These are phyloP conservation scores for Drepana arcuata DNA, from an alignment of 1,140 invertebrate genomes.

Conservation along the genomic window DNA sequence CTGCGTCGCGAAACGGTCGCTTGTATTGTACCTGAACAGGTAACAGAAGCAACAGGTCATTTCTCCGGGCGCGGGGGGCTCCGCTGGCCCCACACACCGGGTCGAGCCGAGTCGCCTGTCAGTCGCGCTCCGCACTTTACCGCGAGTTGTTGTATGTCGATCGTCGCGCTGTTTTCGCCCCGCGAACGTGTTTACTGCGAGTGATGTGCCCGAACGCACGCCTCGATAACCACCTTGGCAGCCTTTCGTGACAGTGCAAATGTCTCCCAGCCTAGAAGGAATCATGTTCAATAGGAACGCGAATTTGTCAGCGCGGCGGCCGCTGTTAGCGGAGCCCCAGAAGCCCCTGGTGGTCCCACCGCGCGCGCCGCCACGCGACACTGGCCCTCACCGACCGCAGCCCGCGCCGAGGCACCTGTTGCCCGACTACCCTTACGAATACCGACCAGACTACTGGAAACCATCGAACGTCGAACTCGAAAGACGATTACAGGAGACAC, in stretches of 20 bases:
- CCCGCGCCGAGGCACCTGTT: conserved; percentile 39
- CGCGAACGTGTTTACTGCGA: no score
- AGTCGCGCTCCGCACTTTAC: conserved; percentile 28
- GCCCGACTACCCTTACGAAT: conserved; percentile 36
- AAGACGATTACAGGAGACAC: conserved; percentile 51
- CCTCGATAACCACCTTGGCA: conserved; percentile 29
- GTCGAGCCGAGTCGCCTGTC: conserved; percentile 14
- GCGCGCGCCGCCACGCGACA: conserved; percentile 55
- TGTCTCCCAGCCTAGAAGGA: conserved; percentile 65
- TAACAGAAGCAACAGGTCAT: conserved; percentile 65
- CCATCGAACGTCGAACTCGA: conserved; percentile 66
- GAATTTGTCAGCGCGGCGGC: conserved; percentile 62
- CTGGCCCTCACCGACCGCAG: conserved; percentile 40
- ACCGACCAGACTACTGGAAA: conserved; percentile 55
- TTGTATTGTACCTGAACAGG: conserved; percentile 56
- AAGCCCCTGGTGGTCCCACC: conserved; percentile 57
- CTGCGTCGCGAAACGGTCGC: conserved; percentile 48
- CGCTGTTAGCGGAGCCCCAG: conserved; percentile 60
- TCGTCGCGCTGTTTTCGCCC: conserved; percentile 24
- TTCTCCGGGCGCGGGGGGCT: conserved; percentile 46
- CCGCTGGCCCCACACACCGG: conserved; percentile 23
- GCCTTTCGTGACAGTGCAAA: conserved; percentile 55
- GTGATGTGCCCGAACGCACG: conserved; percentile 62
- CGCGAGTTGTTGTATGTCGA: conserved; percentile 15
- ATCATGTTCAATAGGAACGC: conserved; percentile 68